phyloP scores from a whole-genome alignment of 64 coral and sea anemone species.

The Montipora capricornis region DNA sequence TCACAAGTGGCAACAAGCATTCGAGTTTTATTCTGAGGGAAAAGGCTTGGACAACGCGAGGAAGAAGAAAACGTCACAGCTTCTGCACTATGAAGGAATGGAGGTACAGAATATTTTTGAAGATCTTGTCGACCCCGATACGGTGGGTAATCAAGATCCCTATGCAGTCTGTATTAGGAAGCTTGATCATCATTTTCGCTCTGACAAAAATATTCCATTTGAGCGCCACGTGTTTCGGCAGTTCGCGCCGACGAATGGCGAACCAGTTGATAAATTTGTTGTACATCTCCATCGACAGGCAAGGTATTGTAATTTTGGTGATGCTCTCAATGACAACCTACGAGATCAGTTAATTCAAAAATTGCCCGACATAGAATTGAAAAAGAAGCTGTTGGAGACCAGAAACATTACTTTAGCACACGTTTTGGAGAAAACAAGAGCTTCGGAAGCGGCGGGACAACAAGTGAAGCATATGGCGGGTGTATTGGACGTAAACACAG shows the following conservation, averaged over 20 bases:
- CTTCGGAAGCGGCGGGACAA: constrained; percentile 49
- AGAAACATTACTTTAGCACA: constrained; percentile 66
- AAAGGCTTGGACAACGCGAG: neutral
- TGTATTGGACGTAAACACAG: neutral
- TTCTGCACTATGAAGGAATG: constrained; percentile 23
- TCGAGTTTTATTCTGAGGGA: constrained; percentile 21
- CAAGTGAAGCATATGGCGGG: constrained; percentile 63
- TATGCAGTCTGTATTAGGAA: constrained; percentile 49
- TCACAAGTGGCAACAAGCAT: constrained; percentile 33
- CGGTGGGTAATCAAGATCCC: constrained; percentile 13
- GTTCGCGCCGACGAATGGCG: constrained; percentile 8
- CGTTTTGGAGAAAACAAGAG: constrained; percentile 71
- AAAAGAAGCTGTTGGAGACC: constrained; percentile 25
- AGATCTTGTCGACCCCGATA: constrained; percentile 14
- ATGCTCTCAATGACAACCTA: constrained; percentile 37
- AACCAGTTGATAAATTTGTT: constrained; percentile 44
- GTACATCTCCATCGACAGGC: constrained; percentile 24
- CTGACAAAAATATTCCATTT: constrained; percentile 43
- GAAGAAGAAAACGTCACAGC: constrained; percentile 25
- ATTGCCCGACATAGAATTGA: constrained; percentile 37
- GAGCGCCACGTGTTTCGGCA: constrained; percentile 50
- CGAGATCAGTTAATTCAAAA: constrained; percentile 58
- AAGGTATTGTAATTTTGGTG: constrained; percentile 65
- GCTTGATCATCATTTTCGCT: constrained; percentile 5
- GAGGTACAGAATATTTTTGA: constrained; percentile 45